These are phyloP conservation scores for Eleutherodactylus coqui DNA, from an alignment of 2,797 vertebrate genomes.

Conservation along the genomic window DNA sequence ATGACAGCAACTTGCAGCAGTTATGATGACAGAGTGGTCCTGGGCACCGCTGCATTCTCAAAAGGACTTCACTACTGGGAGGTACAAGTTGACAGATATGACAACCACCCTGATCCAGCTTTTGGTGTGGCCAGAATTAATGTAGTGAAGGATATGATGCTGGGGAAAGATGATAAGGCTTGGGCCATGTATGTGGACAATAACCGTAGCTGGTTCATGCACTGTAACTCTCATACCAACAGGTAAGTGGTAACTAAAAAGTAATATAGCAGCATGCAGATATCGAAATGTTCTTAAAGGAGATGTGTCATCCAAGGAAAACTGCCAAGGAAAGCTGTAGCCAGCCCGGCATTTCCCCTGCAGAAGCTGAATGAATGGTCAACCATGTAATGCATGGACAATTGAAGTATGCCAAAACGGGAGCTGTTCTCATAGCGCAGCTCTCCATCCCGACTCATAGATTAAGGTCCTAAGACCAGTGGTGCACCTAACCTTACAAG, in stretches of 20 bases:
- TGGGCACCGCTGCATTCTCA: slow-evolving; percentile 95
- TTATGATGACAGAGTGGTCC: slow-evolving; percentile 95
- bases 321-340: too few species aligned
- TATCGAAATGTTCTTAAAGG: neutral
- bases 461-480: too few species aligned
- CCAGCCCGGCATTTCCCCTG: too few species aligned
- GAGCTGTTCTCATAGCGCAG: too few species aligned
- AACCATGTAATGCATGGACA: too few species aligned
- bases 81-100: slow-evolving; percentile 90
- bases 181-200: slow-evolving; percentile 98
- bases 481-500: too few species aligned
- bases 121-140: slow-evolving; percentile 95
- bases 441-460: too few species aligned
- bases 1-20: slow-evolving; percentile 94
- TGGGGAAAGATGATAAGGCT: slow-evolving; percentile 90
- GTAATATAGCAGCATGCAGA: neutral
- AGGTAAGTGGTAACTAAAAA: slow-evolving; percentile 72
- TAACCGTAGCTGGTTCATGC: slow-evolving; percentile 94
- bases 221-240: slow-evolving; percentile 89
- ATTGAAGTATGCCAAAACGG: too few species aligned
- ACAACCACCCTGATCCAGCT: slow-evolving; percentile 96
- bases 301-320: too few species aligned
- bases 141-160: slow-evolving; percentile 93
- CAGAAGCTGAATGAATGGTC: too few species aligned
- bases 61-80: slow-evolving; percentile 98